These are phyloP conservation scores for Conomelus anceps DNA, from an alignment of 2,888 invertebrate genomes.

Conservation along the genomic window DNA sequence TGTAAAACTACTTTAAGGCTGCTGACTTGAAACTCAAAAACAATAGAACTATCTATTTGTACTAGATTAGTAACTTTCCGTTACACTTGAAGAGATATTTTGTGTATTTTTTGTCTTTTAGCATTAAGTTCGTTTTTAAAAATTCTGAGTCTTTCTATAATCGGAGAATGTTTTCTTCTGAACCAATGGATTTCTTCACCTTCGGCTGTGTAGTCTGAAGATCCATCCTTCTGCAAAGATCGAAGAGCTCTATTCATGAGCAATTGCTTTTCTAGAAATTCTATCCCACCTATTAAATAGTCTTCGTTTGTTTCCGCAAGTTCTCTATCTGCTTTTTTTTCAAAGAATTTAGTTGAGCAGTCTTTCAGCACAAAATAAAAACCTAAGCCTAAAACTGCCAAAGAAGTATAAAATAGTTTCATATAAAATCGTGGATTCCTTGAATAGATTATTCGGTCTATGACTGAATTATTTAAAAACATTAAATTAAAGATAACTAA, in stretches of 20 bases:
- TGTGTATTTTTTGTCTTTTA: no score
- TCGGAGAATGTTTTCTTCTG: neutral
- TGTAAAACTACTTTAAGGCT: no score
- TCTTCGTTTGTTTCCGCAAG: neutral
- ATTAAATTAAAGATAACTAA: neutral
- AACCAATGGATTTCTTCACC: neutral
- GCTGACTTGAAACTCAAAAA: neutral
- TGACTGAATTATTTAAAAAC: neutral
- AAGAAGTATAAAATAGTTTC: neutral
- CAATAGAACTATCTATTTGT: neutral
- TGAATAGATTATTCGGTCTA: neutral
- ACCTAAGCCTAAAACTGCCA: neutral
- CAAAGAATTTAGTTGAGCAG: neutral
- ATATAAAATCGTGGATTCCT: neutral
- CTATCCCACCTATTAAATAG: neutral
- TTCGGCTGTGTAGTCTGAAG: neutral
- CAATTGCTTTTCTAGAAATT: neutral
- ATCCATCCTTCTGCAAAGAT: neutral
- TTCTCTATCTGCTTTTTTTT: neutral
- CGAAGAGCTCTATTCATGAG: neutral
- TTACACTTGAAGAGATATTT: no score
- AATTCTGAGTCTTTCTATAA: neutral
- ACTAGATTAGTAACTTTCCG: no score
- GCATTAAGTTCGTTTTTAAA: neutral
- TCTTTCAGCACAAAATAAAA: neutral